Percentiles rank a stretch among this genome's conserved stretches.
Evolutionary conservation across 2,888 invertebrate genomes (phyloP).

Genomic region (Tipula vernalis): DNA sequence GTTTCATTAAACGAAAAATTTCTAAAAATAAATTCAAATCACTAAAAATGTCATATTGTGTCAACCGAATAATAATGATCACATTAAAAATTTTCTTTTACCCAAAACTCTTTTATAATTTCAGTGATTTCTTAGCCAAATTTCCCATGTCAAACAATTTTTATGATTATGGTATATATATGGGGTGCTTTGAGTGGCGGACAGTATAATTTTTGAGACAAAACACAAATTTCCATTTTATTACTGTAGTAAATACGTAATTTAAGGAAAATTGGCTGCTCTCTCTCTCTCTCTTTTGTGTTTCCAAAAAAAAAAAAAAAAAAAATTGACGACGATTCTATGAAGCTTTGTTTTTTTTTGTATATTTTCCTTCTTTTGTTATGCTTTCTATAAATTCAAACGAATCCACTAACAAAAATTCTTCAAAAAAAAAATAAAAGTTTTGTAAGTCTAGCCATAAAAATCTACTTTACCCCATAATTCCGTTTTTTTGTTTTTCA

Average conservation of each 20-base stretch:
- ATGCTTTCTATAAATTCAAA: neutral
- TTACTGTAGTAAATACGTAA: neutral
- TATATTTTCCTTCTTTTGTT: neutral
- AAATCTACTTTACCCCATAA: neutral
- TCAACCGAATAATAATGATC: neutral
- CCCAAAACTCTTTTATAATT: neutral
- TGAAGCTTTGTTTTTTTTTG: neutral
- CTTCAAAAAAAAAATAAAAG: neutral
- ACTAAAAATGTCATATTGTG: neutral
- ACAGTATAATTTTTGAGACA: no score
- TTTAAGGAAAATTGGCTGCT: neutral
- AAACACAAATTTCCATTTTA: neutral
- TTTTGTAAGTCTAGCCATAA: slow-evolving; percentile 1
- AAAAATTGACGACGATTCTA: neutral
- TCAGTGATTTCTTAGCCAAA: neutral
- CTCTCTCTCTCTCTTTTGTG: neutral
- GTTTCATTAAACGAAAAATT: neutral
- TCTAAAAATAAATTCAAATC: neutral
- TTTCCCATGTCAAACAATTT: neutral
- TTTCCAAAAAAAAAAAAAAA: neutral
- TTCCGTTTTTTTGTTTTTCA: neutral
- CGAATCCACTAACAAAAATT: neutral
- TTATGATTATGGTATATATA: neutral
- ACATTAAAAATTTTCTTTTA: neutral
- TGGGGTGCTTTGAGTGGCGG: no score